Base-by-base conservation (phyloP, 1,140 invertebrate genomes). In the Episyrphus balteatus region DNA sequence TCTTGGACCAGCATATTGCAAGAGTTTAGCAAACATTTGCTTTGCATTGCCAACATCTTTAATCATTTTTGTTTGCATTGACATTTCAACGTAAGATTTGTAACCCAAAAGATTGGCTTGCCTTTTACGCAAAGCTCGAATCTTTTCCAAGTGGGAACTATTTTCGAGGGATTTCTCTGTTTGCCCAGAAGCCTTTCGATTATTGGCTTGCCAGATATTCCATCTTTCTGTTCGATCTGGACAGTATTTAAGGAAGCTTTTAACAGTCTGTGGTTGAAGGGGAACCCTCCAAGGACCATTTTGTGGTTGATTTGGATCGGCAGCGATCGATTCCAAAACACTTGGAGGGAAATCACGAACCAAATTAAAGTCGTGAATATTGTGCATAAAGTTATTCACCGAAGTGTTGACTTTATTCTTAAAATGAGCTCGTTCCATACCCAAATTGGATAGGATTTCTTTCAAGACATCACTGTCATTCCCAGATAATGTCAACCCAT, bases 41-140 rank as follows among this genome's bases (percentile, higher is more conserved):
- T 83, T 71, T 1, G 94, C 79, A 69, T 84, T 87, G 19, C 86
- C 77, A n/a, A 92, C 68, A 52, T 66, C 83, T 31, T 82, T 84
- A 3, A 90, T 89, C 88, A 96, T 94, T 76, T 94, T 95, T 0
- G 88, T 93, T 73, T 88, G 81, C 88, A 96, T 91, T 30, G 85
- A 90, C 80, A 95, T 81, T 30, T 92, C 80, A 0, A 77, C 82
- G 70, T 76, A 94, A 48, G 75, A 81, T 42, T 83, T 72, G 66
- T 80, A 96, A 0, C 91, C 91, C 40, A 95, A 70, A 17, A 83
- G 51, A 56, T 81, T 73, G 0, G 91, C 90, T 59, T 86, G 78
- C 40, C 83, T 76, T 21, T 62, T 66, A 59, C 88, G 81, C 38
- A 78, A 59, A 32, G 56, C 62, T 32, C 90, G 72, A 39, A 95